Conservation (phyloP, 2,113 vertebrate genomes). For the Zootoca vivipara region DNA sequence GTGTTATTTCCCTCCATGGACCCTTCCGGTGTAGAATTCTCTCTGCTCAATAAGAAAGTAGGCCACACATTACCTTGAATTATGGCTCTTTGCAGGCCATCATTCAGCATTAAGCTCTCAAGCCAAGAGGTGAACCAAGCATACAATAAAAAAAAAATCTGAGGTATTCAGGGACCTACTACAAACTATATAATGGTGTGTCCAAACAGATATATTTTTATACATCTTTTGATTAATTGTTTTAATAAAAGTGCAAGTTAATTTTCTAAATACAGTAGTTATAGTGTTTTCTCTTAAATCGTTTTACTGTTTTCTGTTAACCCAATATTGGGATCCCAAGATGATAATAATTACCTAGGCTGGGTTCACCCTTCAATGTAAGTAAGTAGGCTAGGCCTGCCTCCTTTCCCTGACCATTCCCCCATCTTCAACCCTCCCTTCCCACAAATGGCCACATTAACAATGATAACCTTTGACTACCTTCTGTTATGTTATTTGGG, state of each 20-base stretch:
- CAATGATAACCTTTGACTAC: background rate
- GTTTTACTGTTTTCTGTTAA: background rate
- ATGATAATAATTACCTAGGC: background rate
- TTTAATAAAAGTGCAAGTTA: background rate
- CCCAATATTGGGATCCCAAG: background rate
- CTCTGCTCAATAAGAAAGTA: background rate
- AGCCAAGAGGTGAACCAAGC: too few relatives aligned
- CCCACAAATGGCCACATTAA: background rate
- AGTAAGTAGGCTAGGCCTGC: too few relatives aligned
- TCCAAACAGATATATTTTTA: background rate
- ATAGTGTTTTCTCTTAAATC: background rate
- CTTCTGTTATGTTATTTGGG: background rate
- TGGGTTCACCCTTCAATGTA: background rate
- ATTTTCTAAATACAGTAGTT: background rate
- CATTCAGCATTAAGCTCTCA: background rate
- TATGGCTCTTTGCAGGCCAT: background rate
- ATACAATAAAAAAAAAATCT: too few relatives aligned
- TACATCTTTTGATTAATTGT: background rate
- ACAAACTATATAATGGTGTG: too few relatives aligned
- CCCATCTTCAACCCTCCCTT: background rate
- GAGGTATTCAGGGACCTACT: too few relatives aligned
- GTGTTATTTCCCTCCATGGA: background rate
- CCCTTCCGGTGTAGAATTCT: background rate
- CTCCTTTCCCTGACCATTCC: background rate
- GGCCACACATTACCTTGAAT: background rate